Evolutionary conservation across 2,113 vertebrate species (phyloP), one percentile per base, ranked within the genome.

Genomic region (Platysteira castanea): DNA sequence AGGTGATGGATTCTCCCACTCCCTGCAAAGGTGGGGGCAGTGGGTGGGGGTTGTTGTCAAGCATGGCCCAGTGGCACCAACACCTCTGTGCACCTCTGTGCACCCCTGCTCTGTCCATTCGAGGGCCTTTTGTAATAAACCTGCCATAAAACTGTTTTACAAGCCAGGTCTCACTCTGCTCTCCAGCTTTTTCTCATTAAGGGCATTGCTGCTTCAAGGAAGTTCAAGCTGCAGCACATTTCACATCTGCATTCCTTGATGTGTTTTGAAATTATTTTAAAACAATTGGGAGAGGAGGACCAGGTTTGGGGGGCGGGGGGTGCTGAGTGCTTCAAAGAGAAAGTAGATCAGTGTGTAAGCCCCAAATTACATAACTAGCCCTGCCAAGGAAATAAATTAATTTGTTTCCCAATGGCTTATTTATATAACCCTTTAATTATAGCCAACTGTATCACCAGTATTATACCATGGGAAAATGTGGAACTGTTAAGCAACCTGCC

Each of bases 381-480:
- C 84, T 95, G 52, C 87, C 79, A 94, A 96, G 94, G 91, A 97
- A 98, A 94, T 92, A 90, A 96, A 93, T 97, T 97, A 96, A 96
- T 97, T 98, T 84, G 91, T 98, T 98, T 97, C 97, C 96, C 97
- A 98, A 97, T 96, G 81, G 94, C 94, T 98, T 98, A 97, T 98
- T 98, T 98, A 96, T 98, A 97, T 97, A 98, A 98, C 96, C 94
- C 92, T 96, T 97, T 98, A 98, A 98, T 98, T 98, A 98, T 12
- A 97, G 96, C 93, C 90, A 97, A 98, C 87, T 97, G 80, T 97
- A 97, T 97, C 96, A 94, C 96, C 96, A 83, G 89, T 69, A 61
- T 94, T 96, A 97, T 95, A 96, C 94, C 98, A 98, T 98, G 98
- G 98, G 98, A 98, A 98, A 98, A 98, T 97, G 94, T 95, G 88